Evolutionary conservation across 2,888 invertebrate genomes (phyloP).

Genomic region (Patella pellucida): DNA sequence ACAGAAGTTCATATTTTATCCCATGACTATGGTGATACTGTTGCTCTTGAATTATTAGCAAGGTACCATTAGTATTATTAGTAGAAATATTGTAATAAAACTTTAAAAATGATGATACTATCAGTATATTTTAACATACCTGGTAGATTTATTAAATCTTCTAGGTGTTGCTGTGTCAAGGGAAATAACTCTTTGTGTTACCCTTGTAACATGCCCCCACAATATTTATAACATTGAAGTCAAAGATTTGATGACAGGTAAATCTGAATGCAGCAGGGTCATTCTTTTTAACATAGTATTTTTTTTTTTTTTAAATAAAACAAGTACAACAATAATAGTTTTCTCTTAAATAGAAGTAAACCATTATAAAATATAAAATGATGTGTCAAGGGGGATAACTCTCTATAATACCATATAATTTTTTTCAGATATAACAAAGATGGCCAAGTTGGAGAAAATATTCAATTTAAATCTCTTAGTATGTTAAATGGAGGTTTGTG

Average conservation of each 20-base stretch:
- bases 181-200: no score
- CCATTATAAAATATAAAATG: no score
- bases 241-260: background rate
- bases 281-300: no score
- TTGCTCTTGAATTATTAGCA: conserved; percentile 68
- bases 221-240: background rate
- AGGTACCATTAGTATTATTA: conserved; percentile 41
- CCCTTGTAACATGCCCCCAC: no score
- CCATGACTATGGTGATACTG: conserved; percentile 71
- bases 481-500: conserved; percentile 61
- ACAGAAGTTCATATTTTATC: conserved; percentile 61
- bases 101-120: background rate
- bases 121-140: no score
- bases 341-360: no score
- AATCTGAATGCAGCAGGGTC: background rate
- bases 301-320: no score
- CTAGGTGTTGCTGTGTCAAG: background rate
- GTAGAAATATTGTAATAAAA: background rate
- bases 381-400: no score
- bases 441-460: conserved; percentile 12
- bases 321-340: no score
- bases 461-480: conserved; percentile 44
- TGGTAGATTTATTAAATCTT: no score
- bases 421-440: conserved; percentile 40
- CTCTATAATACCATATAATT: no score